phyloP scores from a whole-genome alignment of 1,140 invertebrate species.

The Sycophaga agraensis region DNA sequence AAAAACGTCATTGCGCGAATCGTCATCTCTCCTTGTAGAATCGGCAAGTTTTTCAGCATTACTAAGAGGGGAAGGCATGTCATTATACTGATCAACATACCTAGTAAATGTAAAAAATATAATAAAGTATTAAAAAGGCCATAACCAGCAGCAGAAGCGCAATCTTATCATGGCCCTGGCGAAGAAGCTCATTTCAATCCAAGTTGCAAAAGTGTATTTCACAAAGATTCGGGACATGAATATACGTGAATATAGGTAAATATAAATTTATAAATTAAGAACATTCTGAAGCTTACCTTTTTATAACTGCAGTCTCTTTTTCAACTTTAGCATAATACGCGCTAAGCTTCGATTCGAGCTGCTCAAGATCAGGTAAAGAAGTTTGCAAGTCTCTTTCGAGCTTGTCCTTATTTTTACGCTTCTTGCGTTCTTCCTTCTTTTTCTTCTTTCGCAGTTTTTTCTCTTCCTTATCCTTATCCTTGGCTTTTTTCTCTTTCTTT shows the following conservation, averaged over 20 bases:
- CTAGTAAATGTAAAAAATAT: slow-evolving; percentile 49
- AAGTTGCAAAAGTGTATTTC: neutral
- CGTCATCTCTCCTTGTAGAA: slow-evolving; percentile 49
- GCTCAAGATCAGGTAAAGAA: slow-evolving; percentile 69
- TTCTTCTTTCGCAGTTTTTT: slow-evolving; percentile 71
- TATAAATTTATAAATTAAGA: slow-evolving; percentile 12
- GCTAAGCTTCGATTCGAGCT: slow-evolving; percentile 73
- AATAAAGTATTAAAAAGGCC: neutral
- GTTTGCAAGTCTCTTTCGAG: slow-evolving; percentile 63
- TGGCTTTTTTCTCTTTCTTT: slow-evolving; percentile 59
- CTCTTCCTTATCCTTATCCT: slow-evolving; percentile 60
- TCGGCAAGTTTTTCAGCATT: slow-evolving; percentile 54
- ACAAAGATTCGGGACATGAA: neutral
- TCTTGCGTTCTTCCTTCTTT: slow-evolving; percentile 66
- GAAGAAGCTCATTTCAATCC: neutral
- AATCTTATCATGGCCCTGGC: neutral
- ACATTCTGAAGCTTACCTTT: slow-evolving; percentile 47
- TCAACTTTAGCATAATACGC: slow-evolving; percentile 78
- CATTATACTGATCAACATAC: slow-evolving; percentile 57
- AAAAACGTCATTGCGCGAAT: slow-evolving; percentile 50
- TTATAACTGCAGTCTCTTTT: slow-evolving; percentile 64
- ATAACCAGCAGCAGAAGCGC: slow-evolving; percentile 3
- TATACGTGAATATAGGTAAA: neutral
- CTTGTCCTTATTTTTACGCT: slow-evolving; percentile 62
- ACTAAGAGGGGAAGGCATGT: slow-evolving; percentile 57